Base-by-base conservation (phyloP, 2,888 invertebrate genomes). In the Dasypogon diadema region DNA sequence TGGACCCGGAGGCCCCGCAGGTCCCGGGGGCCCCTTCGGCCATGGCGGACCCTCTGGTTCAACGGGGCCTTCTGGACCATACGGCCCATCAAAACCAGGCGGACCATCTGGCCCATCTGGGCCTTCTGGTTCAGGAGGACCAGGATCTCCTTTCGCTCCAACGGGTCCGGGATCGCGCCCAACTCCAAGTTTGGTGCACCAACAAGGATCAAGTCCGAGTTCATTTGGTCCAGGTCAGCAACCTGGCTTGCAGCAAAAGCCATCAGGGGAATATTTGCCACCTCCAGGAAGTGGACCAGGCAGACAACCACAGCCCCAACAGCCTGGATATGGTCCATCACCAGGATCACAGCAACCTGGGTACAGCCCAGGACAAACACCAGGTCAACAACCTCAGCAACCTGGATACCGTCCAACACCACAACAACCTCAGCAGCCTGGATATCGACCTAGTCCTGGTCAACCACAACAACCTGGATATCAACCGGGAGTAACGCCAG, bases 31-130 rank as follows among this genome's bases (percentile, higher is more conserved):
- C 34, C 5, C 10, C 34, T 30, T 5, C 10, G 10, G 34, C 34
- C n/a, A 30, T 30, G 30, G 30, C 3, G 3, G 4, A 30, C n/a
- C n/a, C n/a, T n/a, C n/a, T n/a, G 24, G 48, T 18, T 18, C 56
- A 24, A 3, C n/a, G 14, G 72, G 72, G 26, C 72, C 72, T 48
- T 5, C 26, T 10, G 54, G 72, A 14, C 72, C 54, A 4, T 37
- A 30, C 14, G 54, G 54, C 16, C 72, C 72, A 26, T 4, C 26
- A 3, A 34, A 14, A 12, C 68, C 68, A 21, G 21, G n/a, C n/a
- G 46, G 21, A 14, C 48, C 68, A 12, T 6, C n/a, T n/a, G n/a
- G n/a, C n/a, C n/a, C n/a, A n/a, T n/a, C 14, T 10, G 42, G 46
- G 22, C 24, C 48, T 16, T 16, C 22, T 3, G 42, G 21, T 21